These are phyloP conservation scores for Nyctereutes procyonoides DNA, from an alignment of 2,113 vertebrate genomes.

Conservation along the genomic window DNA sequence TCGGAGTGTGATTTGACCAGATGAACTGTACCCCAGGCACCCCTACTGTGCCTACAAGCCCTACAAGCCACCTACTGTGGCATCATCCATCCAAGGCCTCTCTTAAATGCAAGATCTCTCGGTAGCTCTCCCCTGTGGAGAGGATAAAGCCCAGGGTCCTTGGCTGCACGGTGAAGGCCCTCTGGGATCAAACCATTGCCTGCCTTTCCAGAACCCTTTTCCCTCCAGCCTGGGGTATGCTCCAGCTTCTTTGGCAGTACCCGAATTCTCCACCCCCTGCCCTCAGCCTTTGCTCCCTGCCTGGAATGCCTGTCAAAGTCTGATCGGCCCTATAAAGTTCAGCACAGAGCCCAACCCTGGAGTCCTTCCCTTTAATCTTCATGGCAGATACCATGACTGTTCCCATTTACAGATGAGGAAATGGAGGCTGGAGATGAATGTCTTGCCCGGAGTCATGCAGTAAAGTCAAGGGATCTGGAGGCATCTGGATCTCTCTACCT, in stretches of 20 bases:
- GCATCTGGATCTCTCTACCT: not conserved
- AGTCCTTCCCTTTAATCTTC: not conserved
- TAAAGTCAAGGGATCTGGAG: not conserved
- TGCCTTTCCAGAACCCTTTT: not conserved
- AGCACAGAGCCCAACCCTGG: not conserved
- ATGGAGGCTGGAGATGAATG: not conserved
- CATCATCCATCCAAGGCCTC: not conserved
- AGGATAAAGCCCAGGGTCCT: not conserved
- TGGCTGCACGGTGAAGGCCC: not conserved
- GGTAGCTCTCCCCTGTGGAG: fast-evolving
- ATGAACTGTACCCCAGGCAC: no score
- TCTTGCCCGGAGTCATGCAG: not conserved
- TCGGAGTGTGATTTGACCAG: not conserved
- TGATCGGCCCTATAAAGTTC: not conserved
- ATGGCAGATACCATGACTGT: not conserved
- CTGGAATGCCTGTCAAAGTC: not conserved
- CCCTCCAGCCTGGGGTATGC: no score
- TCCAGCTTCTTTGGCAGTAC: not conserved
- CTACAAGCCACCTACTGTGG: not conserved
- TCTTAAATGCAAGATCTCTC: not conserved
- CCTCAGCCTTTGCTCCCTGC: not conserved
- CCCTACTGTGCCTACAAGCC: no score
- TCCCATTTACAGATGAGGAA: not conserved
- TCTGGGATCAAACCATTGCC: not conserved
- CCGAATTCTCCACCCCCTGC: no score